Percentiles rank a stretch among this genome's conserved stretches.
These are phyloP conservation scores for Acronicta aceris DNA, from an alignment of 2,888 invertebrate species.

Conservation along the genomic window DNA sequence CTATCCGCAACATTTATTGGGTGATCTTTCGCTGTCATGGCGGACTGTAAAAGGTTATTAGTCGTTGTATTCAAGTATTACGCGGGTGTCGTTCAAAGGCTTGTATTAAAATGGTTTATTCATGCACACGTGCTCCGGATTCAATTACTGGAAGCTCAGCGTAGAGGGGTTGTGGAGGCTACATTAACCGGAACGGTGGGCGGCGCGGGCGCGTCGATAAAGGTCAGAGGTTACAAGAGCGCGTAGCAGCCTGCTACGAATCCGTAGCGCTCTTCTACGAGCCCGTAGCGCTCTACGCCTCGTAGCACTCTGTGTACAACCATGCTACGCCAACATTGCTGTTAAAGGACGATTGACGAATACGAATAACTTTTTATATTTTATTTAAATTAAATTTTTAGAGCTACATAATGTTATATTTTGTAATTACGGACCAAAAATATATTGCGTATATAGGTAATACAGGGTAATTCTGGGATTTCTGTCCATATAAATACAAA, in stretches of 20 bases:
- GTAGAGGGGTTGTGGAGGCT: constrained; percentile 52
- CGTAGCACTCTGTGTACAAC: constrained; percentile 63
- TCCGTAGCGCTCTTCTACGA: constrained; percentile 63
- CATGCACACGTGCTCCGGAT: constrained; percentile 73
- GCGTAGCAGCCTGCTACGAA: constrained; percentile 70
- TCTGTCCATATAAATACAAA: constrained; percentile 1
- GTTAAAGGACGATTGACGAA: too few relatives aligned
- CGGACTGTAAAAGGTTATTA: constrained; percentile 30
- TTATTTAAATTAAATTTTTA: too few relatives aligned
- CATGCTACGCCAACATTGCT: constrained; percentile 30
- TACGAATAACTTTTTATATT: too few relatives aligned
- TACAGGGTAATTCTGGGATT: too few relatives aligned
- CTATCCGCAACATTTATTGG: constrained; percentile 38
- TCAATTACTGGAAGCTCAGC: constrained; percentile 72
- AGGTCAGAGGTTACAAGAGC: constrained; percentile 72
- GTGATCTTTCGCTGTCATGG: constrained; percentile 27
- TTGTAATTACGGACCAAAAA: too few relatives aligned
- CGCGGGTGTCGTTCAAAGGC: constrained; percentile 32
- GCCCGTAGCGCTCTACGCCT: constrained; percentile 56
- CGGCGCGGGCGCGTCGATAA: constrained; percentile 58
- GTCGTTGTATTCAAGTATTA: constrained; percentile 35
- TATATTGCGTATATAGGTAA: too few relatives aligned
- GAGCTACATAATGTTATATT: too few relatives aligned
- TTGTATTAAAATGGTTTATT: constrained; percentile 70
- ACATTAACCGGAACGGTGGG: constrained; percentile 61